Percentiles rank a stretch among this genome's conserved stretches.
phyloP scores from a whole-genome alignment of 2,888 invertebrate genomes.

The Acanthosepion lycidas region DNA sequence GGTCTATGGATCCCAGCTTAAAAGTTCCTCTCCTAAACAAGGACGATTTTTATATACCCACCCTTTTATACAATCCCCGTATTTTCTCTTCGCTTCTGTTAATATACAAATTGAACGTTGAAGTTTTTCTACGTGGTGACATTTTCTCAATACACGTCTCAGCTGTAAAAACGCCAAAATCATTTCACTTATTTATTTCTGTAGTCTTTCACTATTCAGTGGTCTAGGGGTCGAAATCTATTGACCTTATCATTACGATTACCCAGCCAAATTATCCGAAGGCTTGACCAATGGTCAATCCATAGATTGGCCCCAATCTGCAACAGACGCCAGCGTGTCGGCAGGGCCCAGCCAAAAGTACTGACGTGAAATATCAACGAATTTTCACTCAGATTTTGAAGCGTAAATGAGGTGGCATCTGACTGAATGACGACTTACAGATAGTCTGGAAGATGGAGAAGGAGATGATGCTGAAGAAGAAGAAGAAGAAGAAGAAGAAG shows the following conservation, averaged over 20 bases:
- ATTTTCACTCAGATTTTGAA: background rate
- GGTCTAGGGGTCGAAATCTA: background rate
- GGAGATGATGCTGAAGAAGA: background rate
- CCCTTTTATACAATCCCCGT: no score
- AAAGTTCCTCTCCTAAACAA: no score
- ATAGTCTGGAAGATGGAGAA: background rate
- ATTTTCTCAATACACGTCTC: background rate
- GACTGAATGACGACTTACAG: background rate
- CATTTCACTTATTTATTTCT: background rate
- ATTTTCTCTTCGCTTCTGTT: background rate
- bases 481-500: no score
- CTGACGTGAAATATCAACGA: background rate
- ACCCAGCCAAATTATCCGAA: background rate
- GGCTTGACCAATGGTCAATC: background rate
- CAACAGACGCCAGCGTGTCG: background rate
- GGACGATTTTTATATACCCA: no score
- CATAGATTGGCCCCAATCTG: background rate
- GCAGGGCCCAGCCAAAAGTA: background rate
- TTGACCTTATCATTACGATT: background rate
- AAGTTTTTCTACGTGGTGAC: background rate
- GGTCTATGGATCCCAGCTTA: no score
- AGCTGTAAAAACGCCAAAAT: background rate
- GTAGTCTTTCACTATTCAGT: background rate
- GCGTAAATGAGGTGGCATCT: background rate
- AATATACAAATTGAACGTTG: background rate